Conservation (phyloP, 2,888 invertebrate genomes). For the Teinopalpus imperialis region DNA sequence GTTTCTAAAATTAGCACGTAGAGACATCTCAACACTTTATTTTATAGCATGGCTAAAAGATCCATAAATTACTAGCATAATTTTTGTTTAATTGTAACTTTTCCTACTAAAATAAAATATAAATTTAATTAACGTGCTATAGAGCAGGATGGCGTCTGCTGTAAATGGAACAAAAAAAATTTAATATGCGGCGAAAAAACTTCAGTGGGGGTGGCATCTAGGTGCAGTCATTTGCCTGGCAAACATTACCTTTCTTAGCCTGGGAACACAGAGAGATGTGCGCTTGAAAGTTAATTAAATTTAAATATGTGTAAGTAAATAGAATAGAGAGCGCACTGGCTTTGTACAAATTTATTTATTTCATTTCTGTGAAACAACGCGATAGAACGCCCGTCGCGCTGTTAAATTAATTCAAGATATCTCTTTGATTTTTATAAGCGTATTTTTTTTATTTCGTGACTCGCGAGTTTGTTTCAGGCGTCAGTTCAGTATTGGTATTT, state of each 20-base stretch:
- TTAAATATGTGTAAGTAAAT: slow-evolving; percentile 56
- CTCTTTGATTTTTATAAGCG: background rate
- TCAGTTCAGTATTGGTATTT: too few relatives aligned
- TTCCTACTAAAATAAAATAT: too few relatives aligned
- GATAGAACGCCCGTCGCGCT: slow-evolving; percentile 1
- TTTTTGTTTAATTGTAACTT: slow-evolving; percentile 31
- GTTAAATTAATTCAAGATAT: too few relatives aligned
- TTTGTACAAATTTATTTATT: slow-evolving; percentile 38
- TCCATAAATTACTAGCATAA: background rate
- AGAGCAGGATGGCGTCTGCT: slow-evolving; percentile 36
- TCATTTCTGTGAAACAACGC: slow-evolving; percentile 4
- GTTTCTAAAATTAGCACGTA: too few relatives aligned
- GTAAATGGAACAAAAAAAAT: slow-evolving; percentile 51
- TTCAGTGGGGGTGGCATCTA: slow-evolving; percentile 32
- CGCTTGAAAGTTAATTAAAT: slow-evolving; percentile 73
- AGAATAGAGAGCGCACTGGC: slow-evolving; percentile 33
- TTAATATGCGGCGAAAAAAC: slow-evolving; percentile 49
- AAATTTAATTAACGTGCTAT: slow-evolving; percentile 51
- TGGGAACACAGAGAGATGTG: slow-evolving; percentile 56
- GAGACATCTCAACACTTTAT: too few relatives aligned
- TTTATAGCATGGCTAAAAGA: background rate
- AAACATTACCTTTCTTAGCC: slow-evolving; percentile 51
- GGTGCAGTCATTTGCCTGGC: slow-evolving; percentile 50
- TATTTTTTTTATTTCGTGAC: too few relatives aligned
- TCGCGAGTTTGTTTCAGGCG: background rate